Evolutionary conservation across 35 echinoderm and acorn worm genomes (phyloP), one percentile per base, ranked within the genome.

Genomic region (Eucidaris tribuloides): DNA sequence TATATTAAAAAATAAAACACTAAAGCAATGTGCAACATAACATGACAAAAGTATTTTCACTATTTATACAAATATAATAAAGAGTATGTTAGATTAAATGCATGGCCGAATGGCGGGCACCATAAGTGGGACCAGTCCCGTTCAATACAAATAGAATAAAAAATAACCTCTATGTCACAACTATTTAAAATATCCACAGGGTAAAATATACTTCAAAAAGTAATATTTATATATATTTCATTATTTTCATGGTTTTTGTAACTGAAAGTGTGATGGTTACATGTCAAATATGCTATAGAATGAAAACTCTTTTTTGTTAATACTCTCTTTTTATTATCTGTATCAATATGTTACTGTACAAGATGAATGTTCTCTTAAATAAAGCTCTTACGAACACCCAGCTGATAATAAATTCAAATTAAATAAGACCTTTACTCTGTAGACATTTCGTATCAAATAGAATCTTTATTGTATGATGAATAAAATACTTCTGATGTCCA

Each of bases 251-350:
- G 68, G 68, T 74, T 74, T 71, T 65, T 77, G 62, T 79, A 88
- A 88, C 85, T 88, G 85, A 88, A 88, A 88, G 85, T 80, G 85
- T 88, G 62, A 88, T 79, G 85, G 85, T 88, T 88, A 88, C 85
- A 81, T 42, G 68, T 81, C 58, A 84, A 22, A 84, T 71, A 84
- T 68, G 59, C 62, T 39, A 84, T 84, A 84, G 68, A 84, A 84
- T 84, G 82, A 84, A 84, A 84, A 84, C 82, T 84, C 55, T 82
- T 42, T 65, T 45, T 60, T 84, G 70, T 84, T 68, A 84, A 84
- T 84, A 84, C 82, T 84, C 60, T 84, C 49, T 80, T 36, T 80
- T 46, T 46, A 50, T 57, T 55, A 50, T 49, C 48, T 84, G 48
- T 81, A 68, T 84, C 42, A 46, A 68, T 84, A 65, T 39, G 44